Base-by-base conservation (phyloP, 1,140 invertebrate species). In the Hylyphantes graminicola region DNA sequence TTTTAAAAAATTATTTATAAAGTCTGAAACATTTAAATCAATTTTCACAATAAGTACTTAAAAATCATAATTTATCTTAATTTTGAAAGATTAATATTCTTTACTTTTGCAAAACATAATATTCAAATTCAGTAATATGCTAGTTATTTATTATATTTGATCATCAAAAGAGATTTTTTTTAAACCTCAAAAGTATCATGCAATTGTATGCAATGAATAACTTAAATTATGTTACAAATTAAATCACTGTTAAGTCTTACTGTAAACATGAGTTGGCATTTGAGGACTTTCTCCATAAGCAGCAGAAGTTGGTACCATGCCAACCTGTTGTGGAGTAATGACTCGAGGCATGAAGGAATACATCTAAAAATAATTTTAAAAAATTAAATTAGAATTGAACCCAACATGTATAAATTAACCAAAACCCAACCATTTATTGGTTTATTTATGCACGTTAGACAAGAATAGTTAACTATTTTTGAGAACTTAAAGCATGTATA, bases 201-300 rank as follows among this genome's bases (percentile, higher is more conserved):
- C 17, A 61, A 61, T 10, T 61, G 0, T n/a, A n/a, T 61, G 15
- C 3, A 59, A 13, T 13, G n/a, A 59, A 59, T 59, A 59, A 59
- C n/a, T 59, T 17, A 35, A 35, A 35, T 35, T 35, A 35, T 35
- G 35, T 35, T 5, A 35, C 35, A 35, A 35, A 35, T 35, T 35
- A 35, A 35, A 35, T 35, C 35, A 35, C 35, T 35, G 35, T 5
- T 59, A 59, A 13, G 12, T 19, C 81, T 84, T 68, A 84, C 81
- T 84, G 17, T 76, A 84, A 19, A 84, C 74, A 53, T 75, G 81
- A 51, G 84, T 85, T 65, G 84, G 84, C 54, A 85, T 63, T 13
- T 85, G 84, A 21, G 75, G 68, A 59, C 54, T 84, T 9, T 85
- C 84, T 15, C 84, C 84, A 85, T 85, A 85, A 19, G 84, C 84